Conservation (phyloP, 2,888 invertebrate species). For the Syrphus vitripennis region DNA sequence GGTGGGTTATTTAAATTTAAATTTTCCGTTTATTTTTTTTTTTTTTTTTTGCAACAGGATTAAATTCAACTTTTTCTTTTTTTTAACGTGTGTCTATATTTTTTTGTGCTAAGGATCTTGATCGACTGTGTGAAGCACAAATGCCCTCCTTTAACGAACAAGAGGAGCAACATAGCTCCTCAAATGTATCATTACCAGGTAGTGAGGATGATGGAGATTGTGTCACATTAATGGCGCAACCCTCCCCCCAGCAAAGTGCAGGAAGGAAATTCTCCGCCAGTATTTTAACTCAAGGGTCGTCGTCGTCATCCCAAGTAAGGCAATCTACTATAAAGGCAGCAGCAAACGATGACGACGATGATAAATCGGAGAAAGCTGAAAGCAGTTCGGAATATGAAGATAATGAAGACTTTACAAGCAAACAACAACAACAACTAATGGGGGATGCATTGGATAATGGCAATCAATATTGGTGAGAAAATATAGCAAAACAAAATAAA, state of each 20-base stretch:
- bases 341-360: constrained; percentile 33
- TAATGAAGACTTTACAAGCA: constrained; percentile 47
- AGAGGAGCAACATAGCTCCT: constrained; percentile 76
- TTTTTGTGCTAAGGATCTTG: constrained; percentile 75
- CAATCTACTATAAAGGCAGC: constrained; percentile 9
- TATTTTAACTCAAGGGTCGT: constrained; percentile 63
- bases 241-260: constrained; percentile 20
- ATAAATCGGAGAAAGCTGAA: constrained; percentile 58
- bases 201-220: not conserved
- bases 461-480: constrained; percentile 46
- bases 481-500: not conserved
- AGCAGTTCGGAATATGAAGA: constrained; percentile 73
- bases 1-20: constrained; percentile 49
- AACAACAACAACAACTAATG: constrained; percentile 50
- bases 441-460: constrained; percentile 23
- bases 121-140: constrained; percentile 77
- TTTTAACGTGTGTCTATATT: not conserved
- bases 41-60: constrained; percentile 6
- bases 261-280: constrained; percentile 64
- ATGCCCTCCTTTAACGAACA: constrained; percentile 76
- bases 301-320: too few species aligned
- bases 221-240: not conserved
- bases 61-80: constrained; percentile 13
- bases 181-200: constrained; percentile 73
- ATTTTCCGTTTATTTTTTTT: not conserved